Evolutionary conservation across 2,888 invertebrate genomes (phyloP).

Genomic region (Strigamia maritima): DNA sequence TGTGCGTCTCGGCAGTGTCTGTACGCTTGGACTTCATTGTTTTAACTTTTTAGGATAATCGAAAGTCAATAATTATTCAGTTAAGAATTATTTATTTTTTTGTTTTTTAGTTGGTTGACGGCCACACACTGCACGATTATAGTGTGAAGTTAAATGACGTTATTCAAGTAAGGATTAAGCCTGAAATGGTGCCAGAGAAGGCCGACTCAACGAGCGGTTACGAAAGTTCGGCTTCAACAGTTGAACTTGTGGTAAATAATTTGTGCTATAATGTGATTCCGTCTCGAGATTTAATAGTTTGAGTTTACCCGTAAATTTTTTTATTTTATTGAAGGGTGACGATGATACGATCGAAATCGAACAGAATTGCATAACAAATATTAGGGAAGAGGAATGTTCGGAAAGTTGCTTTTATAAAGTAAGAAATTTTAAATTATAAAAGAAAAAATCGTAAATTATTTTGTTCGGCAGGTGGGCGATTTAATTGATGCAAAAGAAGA

Average conservation of each 20-base stretch:
- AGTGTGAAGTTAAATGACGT: constrained; percentile 71
- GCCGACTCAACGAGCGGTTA: constrained; percentile 33
- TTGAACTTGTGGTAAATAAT: constrained; percentile 38
- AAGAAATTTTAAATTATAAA: not conserved
- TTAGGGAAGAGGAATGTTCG: not conserved
- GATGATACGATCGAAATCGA: not conserved
- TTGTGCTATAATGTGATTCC: constrained; percentile 15
- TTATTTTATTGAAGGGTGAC: not conserved
- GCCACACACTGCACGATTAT: constrained; percentile 71
- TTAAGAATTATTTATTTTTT: constrained; percentile 9
- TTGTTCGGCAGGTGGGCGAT: constrained; percentile 58
- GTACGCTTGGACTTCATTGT: too few species aligned
- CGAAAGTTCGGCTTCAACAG: constrained; percentile 31
- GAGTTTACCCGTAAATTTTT: not conserved
- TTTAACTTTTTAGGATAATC: not conserved
- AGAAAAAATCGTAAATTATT: not conserved
- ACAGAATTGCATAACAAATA: too few species aligned
- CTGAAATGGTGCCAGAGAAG: constrained; percentile 40
- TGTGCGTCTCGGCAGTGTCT: too few species aligned
- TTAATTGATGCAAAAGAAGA: constrained; percentile 64
- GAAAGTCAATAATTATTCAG: too few species aligned
- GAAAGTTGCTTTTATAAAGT: constrained; percentile 1
- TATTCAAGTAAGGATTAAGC: constrained; percentile 64
- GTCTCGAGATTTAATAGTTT: not conserved
- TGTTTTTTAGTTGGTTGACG: constrained; percentile 64